Conservation (phyloP, 2,797 vertebrate genomes). For the Eulemur coronatus region DNA sequence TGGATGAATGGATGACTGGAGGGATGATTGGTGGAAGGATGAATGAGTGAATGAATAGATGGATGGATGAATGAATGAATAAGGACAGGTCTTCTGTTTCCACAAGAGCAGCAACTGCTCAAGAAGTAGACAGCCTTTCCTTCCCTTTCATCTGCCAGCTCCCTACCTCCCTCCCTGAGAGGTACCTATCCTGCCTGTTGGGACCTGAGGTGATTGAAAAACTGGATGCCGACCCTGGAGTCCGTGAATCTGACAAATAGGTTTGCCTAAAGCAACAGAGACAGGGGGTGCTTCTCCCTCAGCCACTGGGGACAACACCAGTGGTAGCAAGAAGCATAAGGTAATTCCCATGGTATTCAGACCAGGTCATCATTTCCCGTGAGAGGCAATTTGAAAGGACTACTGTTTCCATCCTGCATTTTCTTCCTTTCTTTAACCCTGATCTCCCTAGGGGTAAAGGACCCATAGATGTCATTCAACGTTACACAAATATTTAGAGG, state of each 20-base stretch:
- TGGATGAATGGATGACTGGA: background rate
- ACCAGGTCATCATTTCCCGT: background rate
- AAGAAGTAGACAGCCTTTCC: background rate
- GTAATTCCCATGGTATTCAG: background rate
- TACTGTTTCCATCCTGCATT: background rate
- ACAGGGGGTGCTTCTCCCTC: background rate
- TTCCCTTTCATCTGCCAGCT: background rate
- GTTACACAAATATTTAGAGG: background rate
- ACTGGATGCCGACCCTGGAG: background rate
- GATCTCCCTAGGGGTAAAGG: background rate
- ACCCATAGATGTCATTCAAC: background rate
- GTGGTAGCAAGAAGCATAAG: background rate
- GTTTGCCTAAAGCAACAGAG: background rate
- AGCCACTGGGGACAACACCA: background rate
- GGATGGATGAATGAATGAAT: background rate
- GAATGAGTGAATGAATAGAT: too few relatives aligned
- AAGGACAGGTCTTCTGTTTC: background rate
- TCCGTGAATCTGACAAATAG: background rate
- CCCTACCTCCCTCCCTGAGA: background rate
- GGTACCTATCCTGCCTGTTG: background rate
- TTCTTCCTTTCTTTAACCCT: background rate
- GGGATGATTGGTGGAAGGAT: background rate
- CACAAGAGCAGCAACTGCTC: background rate
- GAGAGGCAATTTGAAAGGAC: background rate
- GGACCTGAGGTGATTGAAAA: background rate